These are phyloP conservation scores for Percopsis transmontana DNA, from an alignment of 2,113 vertebrate genomes.

Conservation along the genomic window DNA sequence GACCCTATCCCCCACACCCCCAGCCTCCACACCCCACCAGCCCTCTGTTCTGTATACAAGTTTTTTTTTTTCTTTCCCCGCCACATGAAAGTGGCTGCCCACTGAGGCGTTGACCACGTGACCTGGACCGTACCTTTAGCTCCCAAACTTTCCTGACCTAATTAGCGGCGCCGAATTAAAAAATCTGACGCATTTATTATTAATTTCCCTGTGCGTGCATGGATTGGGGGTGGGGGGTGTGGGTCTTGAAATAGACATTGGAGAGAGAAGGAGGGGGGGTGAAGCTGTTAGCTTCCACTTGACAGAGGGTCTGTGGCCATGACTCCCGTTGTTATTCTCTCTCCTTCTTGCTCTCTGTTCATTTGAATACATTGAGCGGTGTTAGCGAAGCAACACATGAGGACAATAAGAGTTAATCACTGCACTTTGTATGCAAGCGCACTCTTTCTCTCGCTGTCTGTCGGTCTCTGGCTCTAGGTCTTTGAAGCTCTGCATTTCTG, in stretches of 20 bases:
- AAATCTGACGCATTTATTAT: constrained; percentile 74
- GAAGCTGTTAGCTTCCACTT: not conserved
- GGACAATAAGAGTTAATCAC: constrained; percentile 62
- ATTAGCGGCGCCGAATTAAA: constrained; percentile 68
- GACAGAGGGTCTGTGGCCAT: no score
- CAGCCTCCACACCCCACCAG: constrained; percentile 42
- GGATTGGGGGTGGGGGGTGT: constrained; percentile 4
- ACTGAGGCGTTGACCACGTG: constrained; percentile 59
- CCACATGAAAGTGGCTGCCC: constrained; percentile 66
- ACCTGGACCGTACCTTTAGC: constrained; percentile 65
- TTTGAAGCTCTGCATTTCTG: not conserved
- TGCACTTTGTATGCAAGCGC: constrained; percentile 42
- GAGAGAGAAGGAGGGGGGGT: constrained; percentile 41
- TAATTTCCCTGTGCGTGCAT: constrained; percentile 48
- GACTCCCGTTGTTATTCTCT: not conserved
- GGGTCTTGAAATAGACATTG: constrained; percentile 63
- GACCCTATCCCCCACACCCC: constrained; percentile 14
- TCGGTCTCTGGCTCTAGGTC: not conserved
- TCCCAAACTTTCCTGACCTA: constrained; percentile 77
- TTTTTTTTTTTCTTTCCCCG: constrained; percentile 28
- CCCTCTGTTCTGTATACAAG: constrained; percentile 64
- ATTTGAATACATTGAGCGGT: constrained; percentile 49
- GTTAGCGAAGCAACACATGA: constrained; percentile 34
- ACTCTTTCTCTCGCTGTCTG: constrained; percentile 8
- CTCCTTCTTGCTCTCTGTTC: constrained; percentile 28